Conservation (phyloP, 2,797 vertebrate genomes). For the Chaunax sp. region DNA sequence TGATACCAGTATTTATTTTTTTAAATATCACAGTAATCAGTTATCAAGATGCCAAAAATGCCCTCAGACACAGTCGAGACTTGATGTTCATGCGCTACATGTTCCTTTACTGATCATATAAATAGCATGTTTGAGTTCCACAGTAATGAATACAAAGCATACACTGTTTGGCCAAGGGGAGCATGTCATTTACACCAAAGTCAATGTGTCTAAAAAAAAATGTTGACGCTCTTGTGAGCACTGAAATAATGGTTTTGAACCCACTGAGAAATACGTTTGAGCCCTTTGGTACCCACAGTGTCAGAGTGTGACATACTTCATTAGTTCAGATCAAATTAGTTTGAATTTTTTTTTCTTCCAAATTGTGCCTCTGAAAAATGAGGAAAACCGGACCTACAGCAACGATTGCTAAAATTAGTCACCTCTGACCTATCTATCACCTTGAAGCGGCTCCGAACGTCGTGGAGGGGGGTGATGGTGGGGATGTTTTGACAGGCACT, state of each 20-base stretch:
- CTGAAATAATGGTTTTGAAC: slow-evolving; percentile 26
- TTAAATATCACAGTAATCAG: too few species aligned
- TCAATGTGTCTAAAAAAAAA: not conserved
- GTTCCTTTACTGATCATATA: too few species aligned
- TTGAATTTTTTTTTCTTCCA: slow-evolving; percentile 65
- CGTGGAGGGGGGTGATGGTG: slow-evolving; percentile 61
- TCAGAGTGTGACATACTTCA: slow-evolving; percentile 52
- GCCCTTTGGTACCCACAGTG: slow-evolving; percentile 14
- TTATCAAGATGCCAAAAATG: too few species aligned
- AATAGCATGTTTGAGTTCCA: too few species aligned
- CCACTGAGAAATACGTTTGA: slow-evolving; percentile 8
- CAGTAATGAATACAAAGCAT: too few species aligned
- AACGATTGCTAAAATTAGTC: slow-evolving; percentile 74
- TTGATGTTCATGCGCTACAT: too few species aligned
- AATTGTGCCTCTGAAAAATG: slow-evolving; percentile 68
- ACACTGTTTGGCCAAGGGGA: too few species aligned
- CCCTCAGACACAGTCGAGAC: too few species aligned
- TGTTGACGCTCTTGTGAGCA: not conserved
- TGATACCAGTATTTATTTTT: too few species aligned
- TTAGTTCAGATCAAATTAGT: slow-evolving; percentile 66
- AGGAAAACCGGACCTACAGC: slow-evolving; percentile 62
- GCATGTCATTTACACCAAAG: not conserved
- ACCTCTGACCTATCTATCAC: slow-evolving; percentile 77
- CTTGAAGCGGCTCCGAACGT: slow-evolving; percentile 46
- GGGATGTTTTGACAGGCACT: slow-evolving; percentile 72